phyloP scores from a whole-genome alignment of 2,888 invertebrate genomes.

The Ornithoptera alexandrae region DNA sequence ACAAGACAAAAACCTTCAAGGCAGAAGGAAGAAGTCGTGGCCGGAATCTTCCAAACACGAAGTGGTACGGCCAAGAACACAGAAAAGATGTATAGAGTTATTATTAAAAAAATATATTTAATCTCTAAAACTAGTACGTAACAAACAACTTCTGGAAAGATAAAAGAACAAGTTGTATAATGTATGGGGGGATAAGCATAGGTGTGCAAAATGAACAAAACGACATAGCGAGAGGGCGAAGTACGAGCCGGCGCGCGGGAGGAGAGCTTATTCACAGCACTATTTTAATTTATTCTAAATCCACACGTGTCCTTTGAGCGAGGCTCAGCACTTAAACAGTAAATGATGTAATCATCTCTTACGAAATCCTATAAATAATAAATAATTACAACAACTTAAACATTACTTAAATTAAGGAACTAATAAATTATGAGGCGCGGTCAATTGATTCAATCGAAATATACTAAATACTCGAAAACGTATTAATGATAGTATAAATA shows the following conservation, averaged over 20 bases:
- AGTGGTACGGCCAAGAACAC: too few relatives aligned
- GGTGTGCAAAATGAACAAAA: constrained; percentile 43
- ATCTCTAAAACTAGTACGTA: constrained; percentile 1
- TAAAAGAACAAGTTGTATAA: constrained; percentile 39
- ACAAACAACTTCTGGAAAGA: constrained; percentile 25
- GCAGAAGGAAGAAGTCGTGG: too few relatives aligned
- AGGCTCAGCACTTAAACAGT: constrained; percentile 41
- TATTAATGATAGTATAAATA: neutral
- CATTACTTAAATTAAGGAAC: too few relatives aligned
- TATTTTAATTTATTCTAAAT: constrained; percentile 66
- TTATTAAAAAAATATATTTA: neutral
- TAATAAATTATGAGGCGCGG: too few relatives aligned
- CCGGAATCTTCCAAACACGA: too few relatives aligned
- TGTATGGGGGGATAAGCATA: constrained; percentile 34
- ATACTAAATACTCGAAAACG: neutral
- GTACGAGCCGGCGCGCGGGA: constrained; percentile 31
- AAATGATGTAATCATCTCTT: constrained; percentile 46
- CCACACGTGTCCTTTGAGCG: constrained; percentile 53
- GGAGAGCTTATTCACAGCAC: constrained; percentile 62
- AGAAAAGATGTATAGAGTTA: too few relatives aligned
- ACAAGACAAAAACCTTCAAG: too few relatives aligned
- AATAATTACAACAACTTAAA: constrained; percentile 5
- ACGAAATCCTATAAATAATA: constrained; percentile 26
- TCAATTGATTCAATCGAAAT: neutral
- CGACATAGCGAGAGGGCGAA: constrained; percentile 34